A percentile compares a stretch with the other conserved stretches of the same genome.
phyloP scores from a whole-genome alignment of 2,113 vertebrate species.

The Tyrannus savana region DNA sequence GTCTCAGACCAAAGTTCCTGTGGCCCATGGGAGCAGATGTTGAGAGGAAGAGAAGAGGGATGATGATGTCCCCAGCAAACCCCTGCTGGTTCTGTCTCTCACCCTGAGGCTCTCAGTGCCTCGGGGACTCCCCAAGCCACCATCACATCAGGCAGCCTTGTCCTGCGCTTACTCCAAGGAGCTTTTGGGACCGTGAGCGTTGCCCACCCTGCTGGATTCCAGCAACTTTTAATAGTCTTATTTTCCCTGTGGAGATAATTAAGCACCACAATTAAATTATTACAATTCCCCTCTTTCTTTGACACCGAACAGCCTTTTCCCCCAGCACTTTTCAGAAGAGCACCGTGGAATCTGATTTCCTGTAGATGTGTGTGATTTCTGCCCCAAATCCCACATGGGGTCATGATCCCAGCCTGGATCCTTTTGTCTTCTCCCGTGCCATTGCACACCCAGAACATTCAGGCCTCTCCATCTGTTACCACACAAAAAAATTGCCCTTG shows the following conservation, averaged over 20 bases:
- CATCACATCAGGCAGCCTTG: fast-evolving
- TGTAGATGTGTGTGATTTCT: background rate
- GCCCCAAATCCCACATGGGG: background rate
- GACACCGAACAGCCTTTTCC: background rate
- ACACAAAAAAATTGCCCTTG: background rate
- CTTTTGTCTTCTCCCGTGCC: background rate
- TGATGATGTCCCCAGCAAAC: background rate
- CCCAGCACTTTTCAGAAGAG: background rate
- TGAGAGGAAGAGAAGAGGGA: background rate
- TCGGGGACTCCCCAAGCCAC: fast-evolving
- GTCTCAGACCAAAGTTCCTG: background rate
- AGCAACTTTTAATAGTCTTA: fast-evolving
- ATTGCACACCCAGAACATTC: fast-evolving
- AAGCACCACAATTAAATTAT: background rate
- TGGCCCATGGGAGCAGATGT: fast-evolving
- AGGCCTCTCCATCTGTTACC: background rate
- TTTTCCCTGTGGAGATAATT: background rate
- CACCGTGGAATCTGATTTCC: background rate
- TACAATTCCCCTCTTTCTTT: background rate
- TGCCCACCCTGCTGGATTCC: background rate
- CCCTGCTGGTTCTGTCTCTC: background rate
- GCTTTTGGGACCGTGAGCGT: fast-evolving
- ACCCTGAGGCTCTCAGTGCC: background rate
- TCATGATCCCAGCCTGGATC: background rate
- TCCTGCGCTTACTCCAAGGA: background rate